phyloP scores from a whole-genome alignment of 2,113 vertebrate genomes.

The Henicopernis longicauda region DNA sequence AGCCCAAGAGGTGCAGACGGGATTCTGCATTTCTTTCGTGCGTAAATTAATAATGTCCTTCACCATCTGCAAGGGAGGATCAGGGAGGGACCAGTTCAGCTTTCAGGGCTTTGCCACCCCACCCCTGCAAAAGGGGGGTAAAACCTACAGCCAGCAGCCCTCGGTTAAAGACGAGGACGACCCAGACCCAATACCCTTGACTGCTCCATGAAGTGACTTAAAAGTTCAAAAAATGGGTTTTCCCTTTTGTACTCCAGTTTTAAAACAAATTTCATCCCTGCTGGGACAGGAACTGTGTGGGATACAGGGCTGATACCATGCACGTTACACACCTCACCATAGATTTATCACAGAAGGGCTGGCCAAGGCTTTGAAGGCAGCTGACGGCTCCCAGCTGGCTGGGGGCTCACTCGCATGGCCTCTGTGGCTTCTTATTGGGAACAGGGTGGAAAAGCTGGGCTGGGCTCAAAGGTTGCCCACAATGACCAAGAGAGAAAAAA shows the following conservation, averaged over 20 bases:
- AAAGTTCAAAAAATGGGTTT: background rate
- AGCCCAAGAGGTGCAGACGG: background rate
- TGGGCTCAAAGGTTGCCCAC: slow-evolving; percentile 37
- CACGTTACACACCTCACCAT: background rate
- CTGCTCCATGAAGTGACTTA: background rate
- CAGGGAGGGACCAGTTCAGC: background rate
- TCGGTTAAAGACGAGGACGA: fast-evolving
- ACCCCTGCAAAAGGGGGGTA: background rate
- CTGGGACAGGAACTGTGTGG: background rate
- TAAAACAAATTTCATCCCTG: background rate
- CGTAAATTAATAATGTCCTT: background rate
- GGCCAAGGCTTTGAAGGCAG: background rate
- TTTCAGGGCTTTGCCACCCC: background rate
- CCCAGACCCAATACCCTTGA: background rate
- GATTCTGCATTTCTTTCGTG: background rate
- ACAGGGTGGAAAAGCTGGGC: background rate
- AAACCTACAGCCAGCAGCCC: background rate
- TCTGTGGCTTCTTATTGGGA: background rate
- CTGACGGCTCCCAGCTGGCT: slow-evolving; percentile 1
- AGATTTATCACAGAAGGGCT: background rate
- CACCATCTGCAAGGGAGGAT: background rate
- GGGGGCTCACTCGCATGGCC: background rate
- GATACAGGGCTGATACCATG: background rate
- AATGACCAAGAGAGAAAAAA: slow-evolving; percentile 43
- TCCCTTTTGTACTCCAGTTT: background rate